Base-by-base conservation (phyloP, 2,113 vertebrate genomes). In the Microcebus griseorufus region DNA sequence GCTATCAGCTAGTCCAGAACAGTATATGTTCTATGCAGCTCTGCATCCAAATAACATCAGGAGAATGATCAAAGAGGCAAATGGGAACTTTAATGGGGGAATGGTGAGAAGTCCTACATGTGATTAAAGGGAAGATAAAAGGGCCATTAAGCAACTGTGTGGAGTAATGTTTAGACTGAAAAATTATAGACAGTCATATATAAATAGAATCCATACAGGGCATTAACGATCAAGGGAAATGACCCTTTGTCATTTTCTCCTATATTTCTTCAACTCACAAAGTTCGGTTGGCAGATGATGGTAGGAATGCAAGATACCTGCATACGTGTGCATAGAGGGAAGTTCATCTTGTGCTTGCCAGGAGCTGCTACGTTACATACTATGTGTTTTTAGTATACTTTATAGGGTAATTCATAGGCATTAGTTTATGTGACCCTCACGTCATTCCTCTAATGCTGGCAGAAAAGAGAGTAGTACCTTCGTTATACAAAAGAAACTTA, bases 101-200 rank as follows among this genome's bases (percentile, higher is more conserved):
- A 96, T 96, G 87, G 97, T 95, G 96, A 98, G 97, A 98, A 98
- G 98, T 98, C 98, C 97, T 98, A 95, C 96, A 97, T 94, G 97
- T 98, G 98, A 98, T 98, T 98, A 98, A 98, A 97, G 96, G 93
- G 97, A 98, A 98, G 96, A 98, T 98, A 98, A 98, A 98, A 96
- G 94, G 95, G 83, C 98, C 97, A 97, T 98, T 99, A 98, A 98
- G 95, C 98, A 99, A 98, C 98, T 98, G 97, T 98, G 98, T 96
- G 42, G 97, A 96, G 96, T 94, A 98, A 98, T 98, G 98, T 96
- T 98, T 93, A 97, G 96, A 85, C 86, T 98, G 94, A 98, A 98
- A 98, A 98, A 98, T 96, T 98, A 93, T 98, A 97, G 97, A 96
- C 79, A 95, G 96, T 94, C 88, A 87, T 97, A 95, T 97, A 97